A percentile compares a stretch with the other conserved stretches of the same genome.
phyloP scores from a whole-genome alignment of 2,113 vertebrate genomes.

The Aythya baeri region DNA sequence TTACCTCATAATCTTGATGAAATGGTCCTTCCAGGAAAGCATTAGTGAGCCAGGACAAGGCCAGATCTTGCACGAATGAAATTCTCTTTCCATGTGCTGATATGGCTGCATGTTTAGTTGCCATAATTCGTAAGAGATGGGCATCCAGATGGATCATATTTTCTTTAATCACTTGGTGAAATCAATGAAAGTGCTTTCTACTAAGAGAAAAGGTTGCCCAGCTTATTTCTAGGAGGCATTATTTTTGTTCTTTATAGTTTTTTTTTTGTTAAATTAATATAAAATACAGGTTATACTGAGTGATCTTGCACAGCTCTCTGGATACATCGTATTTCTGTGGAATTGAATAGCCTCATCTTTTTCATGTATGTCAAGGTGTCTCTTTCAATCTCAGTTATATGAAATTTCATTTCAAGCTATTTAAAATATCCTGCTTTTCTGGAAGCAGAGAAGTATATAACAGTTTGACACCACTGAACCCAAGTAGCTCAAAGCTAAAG shows the following conservation, averaged over 20 bases:
- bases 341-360: background rate
- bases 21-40: background rate
- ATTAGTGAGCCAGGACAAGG: background rate
- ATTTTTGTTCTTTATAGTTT: background rate
- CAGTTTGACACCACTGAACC: background rate
- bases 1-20: background rate
- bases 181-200: background rate
- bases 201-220: background rate
- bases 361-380: background rate
- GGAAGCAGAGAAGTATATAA: background rate
- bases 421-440: constrained; percentile 12
- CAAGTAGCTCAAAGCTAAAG: background rate
- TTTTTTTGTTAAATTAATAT: background rate
- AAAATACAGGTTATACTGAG: background rate
- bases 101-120: background rate
- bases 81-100: background rate
- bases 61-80: background rate
- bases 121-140: background rate
- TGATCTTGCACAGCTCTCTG: background rate
- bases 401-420: constrained; percentile 20
- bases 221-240: background rate
- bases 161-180: background rate
- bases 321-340: background rate
- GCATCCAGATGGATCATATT: background rate
- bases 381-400: background rate